Percentiles rank a stretch among this genome's conserved stretches.
Conservation (phyloP, 2,888 invertebrate species). For the Cordilura impudica region DNA sequence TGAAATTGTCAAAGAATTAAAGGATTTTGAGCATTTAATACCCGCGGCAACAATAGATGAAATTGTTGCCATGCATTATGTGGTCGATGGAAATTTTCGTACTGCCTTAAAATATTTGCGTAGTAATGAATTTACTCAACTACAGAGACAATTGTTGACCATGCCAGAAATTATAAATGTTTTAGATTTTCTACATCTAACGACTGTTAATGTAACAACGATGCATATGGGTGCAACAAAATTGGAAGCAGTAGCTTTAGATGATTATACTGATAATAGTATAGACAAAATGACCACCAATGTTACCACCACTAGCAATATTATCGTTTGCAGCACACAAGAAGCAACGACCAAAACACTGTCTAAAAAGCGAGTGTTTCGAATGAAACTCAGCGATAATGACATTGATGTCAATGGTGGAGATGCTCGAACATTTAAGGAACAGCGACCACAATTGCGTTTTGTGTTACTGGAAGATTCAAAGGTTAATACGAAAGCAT, state of each 20-base stretch:
- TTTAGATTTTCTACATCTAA: slow-evolving; percentile 70
- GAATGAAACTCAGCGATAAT: slow-evolving; percentile 4
- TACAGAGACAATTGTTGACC: slow-evolving; percentile 65
- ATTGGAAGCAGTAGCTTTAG: slow-evolving; percentile 23
- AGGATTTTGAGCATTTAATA: slow-evolving; percentile 69
- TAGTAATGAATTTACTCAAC: slow-evolving; percentile 67
- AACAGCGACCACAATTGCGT: slow-evolving; percentile 26
- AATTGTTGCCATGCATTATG: slow-evolving; percentile 68
- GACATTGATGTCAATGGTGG: not conserved
- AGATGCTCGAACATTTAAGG: not conserved
- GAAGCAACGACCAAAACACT: slow-evolving; percentile 1
- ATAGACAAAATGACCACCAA: slow-evolving; percentile 37
- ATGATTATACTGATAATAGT: slow-evolving; percentile 39
- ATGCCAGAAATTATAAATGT: slow-evolving; percentile 70
- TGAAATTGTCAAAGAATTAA: slow-evolving; percentile 69
- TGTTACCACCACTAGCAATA: not conserved
- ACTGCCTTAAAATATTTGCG: slow-evolving; percentile 68
- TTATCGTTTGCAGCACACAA: not conserved
- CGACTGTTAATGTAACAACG: slow-evolving; percentile 57
- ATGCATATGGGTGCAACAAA: slow-evolving; percentile 23
- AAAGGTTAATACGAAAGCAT: not conserved
- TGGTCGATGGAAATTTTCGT: slow-evolving; percentile 70
- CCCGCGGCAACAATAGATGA: slow-evolving; percentile 67
- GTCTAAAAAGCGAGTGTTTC: slow-evolving; percentile 27
- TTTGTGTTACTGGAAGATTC: slow-evolving; percentile 38